Base-by-base conservation (phyloP, 2,113 vertebrate genomes). In the Lophochroa leadbeateri region DNA sequence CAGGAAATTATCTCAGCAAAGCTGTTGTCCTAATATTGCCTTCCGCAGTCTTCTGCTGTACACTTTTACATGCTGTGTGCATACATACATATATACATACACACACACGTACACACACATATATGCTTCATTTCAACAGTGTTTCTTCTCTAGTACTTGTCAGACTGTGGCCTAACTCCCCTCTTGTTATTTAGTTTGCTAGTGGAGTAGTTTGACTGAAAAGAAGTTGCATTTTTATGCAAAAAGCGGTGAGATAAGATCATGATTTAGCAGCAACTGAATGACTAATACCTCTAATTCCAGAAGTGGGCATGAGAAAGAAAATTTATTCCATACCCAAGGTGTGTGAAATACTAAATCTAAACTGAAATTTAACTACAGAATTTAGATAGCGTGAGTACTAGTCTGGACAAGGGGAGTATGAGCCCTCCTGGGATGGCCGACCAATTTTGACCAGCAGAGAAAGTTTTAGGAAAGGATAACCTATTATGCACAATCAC, bases 41-140 rank as follows among this genome's bases (percentile, higher is more conserved):
- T 91, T 16, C 13, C 12, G 4, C 7, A 33, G 68, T 55, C 28
- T 69, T 75, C 55, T 75, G 18, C 43, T 70, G 4, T 25, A 61
- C 3, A 28, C 23, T 9, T 24, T 49, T 60, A 50, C 17, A 29
- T 41, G 24, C 25, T 68, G 21, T 29, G 27, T 27, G 19, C 28
- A 35, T 33, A 17, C 24, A 35, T 5, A 43, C 10, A 28, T 14
- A 55, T 17, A 74, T 6, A 46, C 2, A n/a, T 2, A 33, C 3
- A 57, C 2, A 35, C 1, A 16, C 4, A 31, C 1, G 37, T 3
- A 35, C 4, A 37, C 1, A 46, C 1, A 16, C 5, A 41, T 2
- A 24, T 8, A 19, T 7, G 23, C 10, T 82, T 71, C 10, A 37
- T 68, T 81, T 71, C 52, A 50, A 4, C 24, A 28, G 5, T 28